A percentile compares a stretch with the other conserved stretches of the same genome.
These are phyloP conservation scores for Drosophila pseudotakahashii DNA, from an alignment of 2,888 invertebrate genomes.

Conservation along the genomic window DNA sequence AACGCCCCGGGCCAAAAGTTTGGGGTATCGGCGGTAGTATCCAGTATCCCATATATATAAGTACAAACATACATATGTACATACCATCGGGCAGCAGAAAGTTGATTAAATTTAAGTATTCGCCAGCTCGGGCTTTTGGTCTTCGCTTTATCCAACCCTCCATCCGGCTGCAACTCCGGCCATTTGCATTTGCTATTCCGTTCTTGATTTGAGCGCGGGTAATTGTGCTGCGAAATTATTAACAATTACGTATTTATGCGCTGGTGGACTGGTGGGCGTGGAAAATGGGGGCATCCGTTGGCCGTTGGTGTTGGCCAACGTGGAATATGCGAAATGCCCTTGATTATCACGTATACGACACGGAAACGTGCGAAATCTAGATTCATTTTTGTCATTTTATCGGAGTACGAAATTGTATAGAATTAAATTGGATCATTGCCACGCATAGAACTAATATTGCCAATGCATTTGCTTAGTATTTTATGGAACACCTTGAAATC, in stretches of 20 bases:
- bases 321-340: conserved; percentile 31
- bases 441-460: background rate
- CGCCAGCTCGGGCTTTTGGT: conserved; percentile 15
- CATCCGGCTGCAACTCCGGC: conserved; percentile 8
- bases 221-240: conserved; percentile 61
- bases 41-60: conserved; percentile 3
- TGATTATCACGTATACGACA: conserved; percentile 45
- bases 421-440: conserved; percentile 1
- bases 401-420: background rate
- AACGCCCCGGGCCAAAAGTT: conserved; percentile 55
- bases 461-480: background rate
- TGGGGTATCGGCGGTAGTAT: conserved; percentile 19
- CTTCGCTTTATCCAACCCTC: background rate
- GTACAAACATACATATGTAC: too few relatives aligned
- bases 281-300: conserved; percentile 8
- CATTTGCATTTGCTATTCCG: conserved; percentile 58
- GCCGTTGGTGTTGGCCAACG: conserved; percentile 13
- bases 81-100: conserved; percentile 24
- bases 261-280: conserved; percentile 1
- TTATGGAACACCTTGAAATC: background rate
- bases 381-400: conserved; percentile 13
- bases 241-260: conserved; percentile 43
- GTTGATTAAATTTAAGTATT: conserved; percentile 71
- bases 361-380: conserved; percentile 13
- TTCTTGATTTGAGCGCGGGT: conserved; percentile 52